Evolutionary conservation across 2,113 vertebrate species (phyloP).

Genomic region (Myrmecobius fasciatus): DNA sequence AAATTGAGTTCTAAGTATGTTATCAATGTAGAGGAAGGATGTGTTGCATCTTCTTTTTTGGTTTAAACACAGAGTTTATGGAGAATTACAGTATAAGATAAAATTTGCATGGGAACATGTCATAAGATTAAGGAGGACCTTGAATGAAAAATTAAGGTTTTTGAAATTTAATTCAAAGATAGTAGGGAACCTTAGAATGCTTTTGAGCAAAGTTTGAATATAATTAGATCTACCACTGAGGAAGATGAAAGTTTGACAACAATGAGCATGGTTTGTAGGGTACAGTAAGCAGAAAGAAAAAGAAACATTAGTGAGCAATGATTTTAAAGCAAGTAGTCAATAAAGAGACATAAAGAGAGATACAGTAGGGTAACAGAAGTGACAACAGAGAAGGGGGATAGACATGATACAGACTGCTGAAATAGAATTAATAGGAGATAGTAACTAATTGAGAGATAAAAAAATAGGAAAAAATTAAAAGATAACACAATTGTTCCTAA

Average conservation of each 20-base stretch:
- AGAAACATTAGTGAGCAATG: neutral
- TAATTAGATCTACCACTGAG: neutral
- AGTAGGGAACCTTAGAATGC: conserved; percentile 6
- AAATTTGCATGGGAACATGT: neutral
- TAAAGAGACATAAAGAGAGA: neutral
- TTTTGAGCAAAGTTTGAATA: conserved; percentile 5
- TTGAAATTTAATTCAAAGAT: neutral
- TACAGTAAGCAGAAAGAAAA: neutral
- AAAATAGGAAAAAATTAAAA: neutral
- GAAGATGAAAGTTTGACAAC: neutral
- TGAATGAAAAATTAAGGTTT: neutral
- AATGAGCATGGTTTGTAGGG: neutral
- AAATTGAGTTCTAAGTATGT: neutral
- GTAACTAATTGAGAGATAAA: neutral
- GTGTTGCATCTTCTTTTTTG: neutral
- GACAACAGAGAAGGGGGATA: neutral
- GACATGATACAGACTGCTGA: neutral
- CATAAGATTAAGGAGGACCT: neutral
- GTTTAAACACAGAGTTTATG: neutral
- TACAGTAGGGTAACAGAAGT: neutral
- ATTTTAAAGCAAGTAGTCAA: neutral
- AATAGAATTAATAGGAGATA: neutral
- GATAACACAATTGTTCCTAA: neutral
- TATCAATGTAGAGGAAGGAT: neutral
- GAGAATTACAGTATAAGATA: neutral